Evolutionary conservation across 37 sponge, comb jelly and placozoan species (phyloP).

Genomic region (Geodia barretti): DNA sequence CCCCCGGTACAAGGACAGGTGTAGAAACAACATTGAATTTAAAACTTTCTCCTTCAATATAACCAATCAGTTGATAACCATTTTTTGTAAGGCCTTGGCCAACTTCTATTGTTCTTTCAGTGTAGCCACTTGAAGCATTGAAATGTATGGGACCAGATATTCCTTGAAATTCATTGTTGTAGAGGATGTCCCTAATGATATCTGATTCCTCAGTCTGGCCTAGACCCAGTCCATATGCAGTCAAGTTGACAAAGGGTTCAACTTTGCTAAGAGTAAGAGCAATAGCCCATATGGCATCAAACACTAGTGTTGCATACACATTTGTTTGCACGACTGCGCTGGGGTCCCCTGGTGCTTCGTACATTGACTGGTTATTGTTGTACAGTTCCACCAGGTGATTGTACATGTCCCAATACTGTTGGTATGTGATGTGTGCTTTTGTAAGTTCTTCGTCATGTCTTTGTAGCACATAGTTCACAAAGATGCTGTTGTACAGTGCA

Average conservation of each 20-base stretch:
- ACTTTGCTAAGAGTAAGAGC: constrained; percentile 14
- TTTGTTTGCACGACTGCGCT: not conserved
- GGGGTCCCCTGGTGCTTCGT: not conserved
- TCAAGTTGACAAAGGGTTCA: not conserved
- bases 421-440: no score
- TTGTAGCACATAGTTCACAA: no score
- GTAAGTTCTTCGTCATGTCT: no score
- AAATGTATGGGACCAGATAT: not conserved
- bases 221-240: no score
- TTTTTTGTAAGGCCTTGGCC: not conserved
- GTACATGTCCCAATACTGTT: no score
- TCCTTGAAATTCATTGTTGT: constrained; percentile 7
- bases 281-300: constrained; percentile 35
- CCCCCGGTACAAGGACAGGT: not conserved
- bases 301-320: not conserved
- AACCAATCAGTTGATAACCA: not conserved
- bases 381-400: no score
- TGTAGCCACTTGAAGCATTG: not conserved
- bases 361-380: no score
- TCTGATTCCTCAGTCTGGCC: not conserved
- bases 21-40: not conserved
- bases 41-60: not conserved
- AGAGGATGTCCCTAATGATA: constrained; percentile 8
- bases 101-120: not conserved
- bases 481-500: no score